Evolutionary conservation across 1,140 invertebrate species (phyloP).

Genomic region (Drosophila micromelanica): DNA sequence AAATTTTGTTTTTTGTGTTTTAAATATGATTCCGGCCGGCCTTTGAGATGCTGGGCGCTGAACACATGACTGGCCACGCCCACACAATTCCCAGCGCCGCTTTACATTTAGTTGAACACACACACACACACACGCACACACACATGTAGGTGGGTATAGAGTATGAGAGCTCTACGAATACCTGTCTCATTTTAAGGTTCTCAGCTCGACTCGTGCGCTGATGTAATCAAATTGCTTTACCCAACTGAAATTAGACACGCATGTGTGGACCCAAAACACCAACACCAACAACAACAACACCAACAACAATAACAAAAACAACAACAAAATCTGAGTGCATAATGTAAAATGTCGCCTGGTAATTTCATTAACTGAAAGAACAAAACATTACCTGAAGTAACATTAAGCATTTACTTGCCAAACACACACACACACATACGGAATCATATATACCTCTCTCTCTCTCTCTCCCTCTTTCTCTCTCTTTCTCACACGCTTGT

Average conservation of each 20-base stretch:
- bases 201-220: constrained; percentile 12
- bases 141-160: not conserved
- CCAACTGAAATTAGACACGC: constrained; percentile 52
- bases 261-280: constrained; percentile 33
- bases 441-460: too few species aligned
- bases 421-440: not conserved
- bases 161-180: not conserved
- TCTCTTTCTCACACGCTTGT: not conserved
- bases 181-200: constrained; percentile 25
- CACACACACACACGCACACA: not conserved
- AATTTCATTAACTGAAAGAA: constrained; percentile 50
- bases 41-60: constrained; percentile 28
- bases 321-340: constrained; percentile 3
- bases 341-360: constrained; percentile 34
- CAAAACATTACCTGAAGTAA: constrained; percentile 45
- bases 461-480: too few species aligned
- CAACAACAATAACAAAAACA: constrained; percentile 1
- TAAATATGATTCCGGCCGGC: constrained; percentile 35
- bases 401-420: constrained; percentile 32
- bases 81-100: constrained; percentile 44
- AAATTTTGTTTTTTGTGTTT: constrained; percentile 13
- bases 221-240: constrained; percentile 49
- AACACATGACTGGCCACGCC: constrained; percentile 47
- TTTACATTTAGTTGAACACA: constrained; percentile 21
- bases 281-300: constrained; percentile 15